These are phyloP conservation scores for Lordiphosa mommai DNA, from an alignment of 1,140 invertebrate genomes.

Conservation along the genomic window DNA sequence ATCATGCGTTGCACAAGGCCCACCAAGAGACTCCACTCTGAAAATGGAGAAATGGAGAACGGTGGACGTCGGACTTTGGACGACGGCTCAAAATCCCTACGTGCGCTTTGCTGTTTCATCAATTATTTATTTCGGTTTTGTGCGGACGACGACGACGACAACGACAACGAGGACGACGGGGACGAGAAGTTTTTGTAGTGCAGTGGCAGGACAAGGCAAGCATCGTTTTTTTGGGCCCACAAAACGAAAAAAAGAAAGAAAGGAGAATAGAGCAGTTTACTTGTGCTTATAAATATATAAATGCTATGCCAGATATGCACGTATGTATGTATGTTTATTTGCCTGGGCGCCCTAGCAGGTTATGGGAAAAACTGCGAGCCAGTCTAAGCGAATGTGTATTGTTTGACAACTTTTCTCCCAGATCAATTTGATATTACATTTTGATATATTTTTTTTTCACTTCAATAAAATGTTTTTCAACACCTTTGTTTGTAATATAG, in stretches of 20 bases:
- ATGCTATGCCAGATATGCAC: slow-evolving; percentile 3
- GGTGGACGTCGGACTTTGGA: background rate
- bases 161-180: slow-evolving; percentile 5
- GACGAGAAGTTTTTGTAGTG: background rate
- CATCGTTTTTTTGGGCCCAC: background rate
- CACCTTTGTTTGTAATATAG: too few relatives aligned
- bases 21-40: slow-evolving; percentile 7
- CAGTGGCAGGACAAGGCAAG: slow-evolving; percentile 11
- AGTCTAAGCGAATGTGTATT: too few relatives aligned
- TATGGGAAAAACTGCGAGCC: too few relatives aligned
- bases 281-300: slow-evolving; percentile 12
- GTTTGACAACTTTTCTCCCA: too few relatives aligned
- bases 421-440: too few relatives aligned
- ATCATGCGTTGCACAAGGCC: slow-evolving; percentile 41
- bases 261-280: slow-evolving; percentile 4
- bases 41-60: background rate
- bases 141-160: slow-evolving; percentile 19
- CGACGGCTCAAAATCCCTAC: slow-evolving; percentile 43
- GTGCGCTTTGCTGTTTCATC: slow-evolving; percentile 61
- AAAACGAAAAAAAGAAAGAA: background rate
- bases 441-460: too few relatives aligned
- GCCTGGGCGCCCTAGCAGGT: too few relatives aligned
- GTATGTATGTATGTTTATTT: slow-evolving; percentile 1
- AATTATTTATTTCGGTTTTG: slow-evolving; percentile 62
- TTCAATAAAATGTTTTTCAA: too few relatives aligned